phyloP scores from a whole-genome alignment of 2,797 vertebrate genomes.

The Enteromius radiatus region DNA sequence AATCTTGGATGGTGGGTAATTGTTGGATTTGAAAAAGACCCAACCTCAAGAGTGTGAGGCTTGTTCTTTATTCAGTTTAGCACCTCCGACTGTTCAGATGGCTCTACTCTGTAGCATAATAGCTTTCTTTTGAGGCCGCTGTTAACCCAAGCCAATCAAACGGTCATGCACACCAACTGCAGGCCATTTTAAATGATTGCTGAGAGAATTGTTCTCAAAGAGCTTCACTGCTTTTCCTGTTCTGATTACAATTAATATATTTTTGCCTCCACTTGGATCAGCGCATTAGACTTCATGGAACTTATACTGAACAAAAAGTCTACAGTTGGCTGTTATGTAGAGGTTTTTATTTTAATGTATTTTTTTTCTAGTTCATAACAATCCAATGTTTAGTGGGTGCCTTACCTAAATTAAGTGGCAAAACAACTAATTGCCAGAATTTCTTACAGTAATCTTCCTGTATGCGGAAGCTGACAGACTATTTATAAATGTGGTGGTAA shows the following conservation, averaged over 20 bases:
- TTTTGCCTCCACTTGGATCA: neutral
- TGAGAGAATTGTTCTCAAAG: slow-evolving; percentile 3
- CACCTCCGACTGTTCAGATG: slow-evolving; percentile 10
- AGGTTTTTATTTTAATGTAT: neutral
- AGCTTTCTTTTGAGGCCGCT: slow-evolving; percentile 53
- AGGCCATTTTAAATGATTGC: slow-evolving; percentile 26
- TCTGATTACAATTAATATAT: slow-evolving; percentile 10
- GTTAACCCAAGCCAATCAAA: slow-evolving; percentile 45
- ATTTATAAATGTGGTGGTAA: slow-evolving; percentile 13
- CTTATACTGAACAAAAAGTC: neutral
- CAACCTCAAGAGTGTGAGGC: neutral
- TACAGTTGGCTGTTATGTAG: neutral
- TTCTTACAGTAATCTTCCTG: neutral
- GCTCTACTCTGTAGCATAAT: slow-evolving; percentile 26
- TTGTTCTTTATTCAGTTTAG: neutral
- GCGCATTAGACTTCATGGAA: neutral
- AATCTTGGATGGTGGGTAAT: slow-evolving; percentile 54
- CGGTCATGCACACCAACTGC: slow-evolving; percentile 32
- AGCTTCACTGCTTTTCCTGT: neutral
- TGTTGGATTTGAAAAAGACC: slow-evolving; percentile 54
- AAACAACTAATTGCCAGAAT: neutral
- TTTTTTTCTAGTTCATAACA: neutral
- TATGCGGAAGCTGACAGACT: neutral
- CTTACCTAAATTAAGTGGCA: neutral
- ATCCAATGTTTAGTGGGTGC: neutral